Conservation (phyloP, 2,888 invertebrate genomes). For the Sicus ferrugineus region DNA sequence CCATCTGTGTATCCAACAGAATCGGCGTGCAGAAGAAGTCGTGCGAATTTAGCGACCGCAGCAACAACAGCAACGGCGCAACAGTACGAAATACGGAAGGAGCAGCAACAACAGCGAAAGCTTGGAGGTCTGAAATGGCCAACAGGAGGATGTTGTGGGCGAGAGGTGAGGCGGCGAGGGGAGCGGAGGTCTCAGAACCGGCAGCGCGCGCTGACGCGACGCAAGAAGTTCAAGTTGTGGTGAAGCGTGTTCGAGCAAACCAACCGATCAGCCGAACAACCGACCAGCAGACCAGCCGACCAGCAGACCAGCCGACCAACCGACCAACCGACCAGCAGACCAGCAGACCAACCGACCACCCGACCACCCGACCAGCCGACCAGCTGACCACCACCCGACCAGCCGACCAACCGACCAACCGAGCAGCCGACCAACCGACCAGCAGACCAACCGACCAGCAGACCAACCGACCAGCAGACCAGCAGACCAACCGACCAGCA, state of each 20-base stretch:
- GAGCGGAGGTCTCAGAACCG: background rate
- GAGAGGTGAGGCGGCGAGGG: background rate
- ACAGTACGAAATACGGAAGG: background rate
- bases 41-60: background rate
- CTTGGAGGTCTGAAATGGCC: background rate
- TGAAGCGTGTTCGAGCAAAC: slow-evolving; percentile 16
- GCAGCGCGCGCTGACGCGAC: background rate
- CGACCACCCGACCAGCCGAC: too few relatives aligned
- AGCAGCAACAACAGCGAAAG: background rate
- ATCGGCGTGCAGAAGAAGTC: too few relatives aligned
- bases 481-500: too few relatives aligned
- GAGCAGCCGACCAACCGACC: too few relatives aligned
- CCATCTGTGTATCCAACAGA: slow-evolving; percentile 41
- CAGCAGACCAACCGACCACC: too few relatives aligned
- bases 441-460: too few relatives aligned
- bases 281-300: too few relatives aligned
- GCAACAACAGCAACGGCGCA: background rate
- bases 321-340: too few relatives aligned
- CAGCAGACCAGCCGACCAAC: too few relatives aligned
- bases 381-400: too few relatives aligned
- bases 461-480: too few relatives aligned
- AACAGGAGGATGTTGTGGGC: background rate
- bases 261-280: slow-evolving; percentile 3
- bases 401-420: too few relatives aligned
- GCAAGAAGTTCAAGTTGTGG: slow-evolving; percentile 26